Evolutionary conservation across 2,113 vertebrate species (phyloP), one percentile per base, ranked within the genome.

Genomic region (Rhipidura dahli): DNA sequence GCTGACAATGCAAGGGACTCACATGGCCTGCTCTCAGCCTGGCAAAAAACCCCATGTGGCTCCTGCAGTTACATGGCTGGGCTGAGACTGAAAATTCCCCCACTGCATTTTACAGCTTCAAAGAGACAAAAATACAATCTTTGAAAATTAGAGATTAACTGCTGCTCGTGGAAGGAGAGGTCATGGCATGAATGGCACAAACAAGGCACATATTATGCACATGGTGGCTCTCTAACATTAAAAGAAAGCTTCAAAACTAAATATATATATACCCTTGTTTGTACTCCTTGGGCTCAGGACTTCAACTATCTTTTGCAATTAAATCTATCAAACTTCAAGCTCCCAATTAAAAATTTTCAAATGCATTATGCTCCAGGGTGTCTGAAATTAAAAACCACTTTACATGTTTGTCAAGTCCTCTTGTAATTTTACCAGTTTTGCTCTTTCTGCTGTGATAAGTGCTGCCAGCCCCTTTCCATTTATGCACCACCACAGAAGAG

Each of bases 171-270:
- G 76, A 83, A 92, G 39, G 50, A 87, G 76, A 50, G 90, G 90
- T 96, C 95, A 80, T 19, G 45, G 66, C 35, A 61, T 3, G 44
- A 65, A 26, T 19, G 71, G 44, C 39, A 83, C n/a, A 94, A 95
- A 90, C 71, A 90, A 89, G 64, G 64, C 91, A 85, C 28, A 13
- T 4, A 70, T 11, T 75, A 79, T 64, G 81, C 94, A 96, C 96
- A 86, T 83, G 95, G 89, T 94, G 95, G 93, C 94, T 96, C 90
- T 80, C 91, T 96, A 95, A 96, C 93, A 96, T 96, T 95, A 95
- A 92, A 89, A 90, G 66, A 94, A 91, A 93, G 68, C 79, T 70
- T 88, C 26, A 60, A 70, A 92, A 86, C 8, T 42, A 31, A 26
- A 18, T 31, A 27, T 54, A 11, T 60, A 51, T 59, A 15, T 9